These are phyloP conservation scores for Myotis vivesi DNA, from an alignment of 2,797 vertebrate genomes.

Conservation along the genomic window DNA sequence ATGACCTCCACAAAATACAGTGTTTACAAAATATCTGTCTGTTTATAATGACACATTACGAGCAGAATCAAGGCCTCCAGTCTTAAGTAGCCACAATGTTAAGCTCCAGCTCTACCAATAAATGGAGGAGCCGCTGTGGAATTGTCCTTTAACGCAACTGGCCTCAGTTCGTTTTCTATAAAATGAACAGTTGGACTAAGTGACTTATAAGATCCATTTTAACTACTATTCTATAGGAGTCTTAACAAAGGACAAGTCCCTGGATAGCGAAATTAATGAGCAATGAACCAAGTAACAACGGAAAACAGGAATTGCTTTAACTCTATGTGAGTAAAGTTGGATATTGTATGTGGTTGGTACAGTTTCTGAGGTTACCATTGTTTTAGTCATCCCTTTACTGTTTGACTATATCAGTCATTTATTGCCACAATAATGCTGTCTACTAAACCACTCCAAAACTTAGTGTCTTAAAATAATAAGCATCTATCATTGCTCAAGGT, in stretches of 20 bases:
- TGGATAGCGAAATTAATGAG: background rate
- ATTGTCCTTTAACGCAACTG: background rate
- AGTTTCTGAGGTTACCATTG: background rate
- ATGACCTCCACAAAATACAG: background rate
- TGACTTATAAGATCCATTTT: background rate
- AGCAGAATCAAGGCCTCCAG: background rate
- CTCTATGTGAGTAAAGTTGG: background rate
- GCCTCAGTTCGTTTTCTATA: background rate
- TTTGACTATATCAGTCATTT: background rate
- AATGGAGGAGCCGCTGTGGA: background rate
- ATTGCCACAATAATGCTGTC: background rate
- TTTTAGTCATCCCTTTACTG: background rate
- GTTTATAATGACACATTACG: background rate
- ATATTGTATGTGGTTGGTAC: background rate
- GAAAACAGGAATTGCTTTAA: background rate
- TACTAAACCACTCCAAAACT: background rate
- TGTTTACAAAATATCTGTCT: background rate
- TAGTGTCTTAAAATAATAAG: background rate
- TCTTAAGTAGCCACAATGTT: background rate
- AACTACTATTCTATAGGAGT: background rate
- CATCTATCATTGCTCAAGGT: background rate
- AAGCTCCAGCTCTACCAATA: background rate
- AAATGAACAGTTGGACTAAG: background rate
- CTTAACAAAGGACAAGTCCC: background rate
- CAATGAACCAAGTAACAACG: background rate